Evolutionary conservation across 1,140 invertebrate species (phyloP), one percentile per base, ranked within the genome.

Genomic region (Cydia pomonella): DNA sequence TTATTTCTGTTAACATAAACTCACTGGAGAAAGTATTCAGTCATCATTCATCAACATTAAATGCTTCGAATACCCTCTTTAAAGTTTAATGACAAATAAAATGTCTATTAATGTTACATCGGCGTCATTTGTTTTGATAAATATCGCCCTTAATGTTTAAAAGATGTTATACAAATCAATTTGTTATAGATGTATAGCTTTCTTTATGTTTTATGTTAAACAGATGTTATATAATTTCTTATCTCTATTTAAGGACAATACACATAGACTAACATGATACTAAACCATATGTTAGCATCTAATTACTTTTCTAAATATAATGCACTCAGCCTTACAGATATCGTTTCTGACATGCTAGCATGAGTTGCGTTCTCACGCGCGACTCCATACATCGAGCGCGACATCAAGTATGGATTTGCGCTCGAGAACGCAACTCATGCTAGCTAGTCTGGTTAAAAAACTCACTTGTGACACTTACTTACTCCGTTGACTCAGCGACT

Each of bases 141-240:
- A 59, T 59, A 23, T 21, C 0, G 18, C 53, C 2, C 53, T 23
- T 59, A 18, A 59, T 59, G 53, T 59, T 59, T 23, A 23, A 10
- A 59, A 59, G 53, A 21, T 59, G 53, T 21, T 59, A 23, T 23
- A 59, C 53, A 59, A 6, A 18, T 59, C n/a, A 2, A 59, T 59
- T 23, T 59, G 18, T 59, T 59, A 59, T 59, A 12, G 21, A 59
- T 59, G 9, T 59, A 10, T 23, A 59, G 9, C 21, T 59, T 18
- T 21, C 18, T 59, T 10, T 23, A 59, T 5, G 47, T 50, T 50
- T n/a, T 50, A 59, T 59, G 53, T 59, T 59, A 21, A 12, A 59
- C 53, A 59, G 53, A 59, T 59, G 47, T 50, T 50, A 50, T 50
- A 50, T 23, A 21, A 59, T 59, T 12, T 59, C 18, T 59, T 59